Evolutionary conservation across 2,888 invertebrate genomes (phyloP), one percentile per base, ranked within the genome.

Genomic region (Crepidodera aurea): DNA sequence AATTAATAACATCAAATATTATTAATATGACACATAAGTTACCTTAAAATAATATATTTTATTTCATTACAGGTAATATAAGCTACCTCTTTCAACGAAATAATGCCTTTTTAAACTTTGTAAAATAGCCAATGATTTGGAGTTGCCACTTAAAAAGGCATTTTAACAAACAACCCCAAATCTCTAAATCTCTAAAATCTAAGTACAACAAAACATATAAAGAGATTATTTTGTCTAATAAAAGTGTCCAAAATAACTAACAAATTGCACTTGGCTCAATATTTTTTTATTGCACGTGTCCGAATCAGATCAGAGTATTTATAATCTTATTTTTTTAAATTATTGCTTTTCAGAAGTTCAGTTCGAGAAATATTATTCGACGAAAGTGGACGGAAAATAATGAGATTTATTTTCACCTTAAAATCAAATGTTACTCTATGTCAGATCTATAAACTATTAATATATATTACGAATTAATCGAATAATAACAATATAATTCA

Each of bases 21-120:
- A 72, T 73, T 74, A 73, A 72, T 75, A 74, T 74, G 73, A 74
- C 74, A 75, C 74, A 73, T 71, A 72, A 70, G 71, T 71, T 71
- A 69, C 57, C 68, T 71, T 71, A 72, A 69, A 62, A 63, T 66
- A 71, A 65, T 67, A 64, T 62, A 63, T 61, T 62, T 48, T 54
- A 70, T 69, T 66, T 68, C 65, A 73, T 67, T 70, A 60, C 66
- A 71, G 69, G 68, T 71, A 70, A 65, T 18, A 69, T 68, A 72
- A 74, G 73, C 73, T 73, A 73, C 73, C 73, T 64, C 25, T 57
- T 34, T 62, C 61, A 54, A 68, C 60, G 59, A 64, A 65, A 69
- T 69, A 71, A 66, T 68, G 64, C 66, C 62, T 62, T 59, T 57
- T 62, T 53, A 16, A 62, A 57, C 51, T 57, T 46, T 57, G 39